These are phyloP conservation scores for Morpho helenor DNA, from an alignment of 2,888 invertebrate genomes.

Conservation along the genomic window DNA sequence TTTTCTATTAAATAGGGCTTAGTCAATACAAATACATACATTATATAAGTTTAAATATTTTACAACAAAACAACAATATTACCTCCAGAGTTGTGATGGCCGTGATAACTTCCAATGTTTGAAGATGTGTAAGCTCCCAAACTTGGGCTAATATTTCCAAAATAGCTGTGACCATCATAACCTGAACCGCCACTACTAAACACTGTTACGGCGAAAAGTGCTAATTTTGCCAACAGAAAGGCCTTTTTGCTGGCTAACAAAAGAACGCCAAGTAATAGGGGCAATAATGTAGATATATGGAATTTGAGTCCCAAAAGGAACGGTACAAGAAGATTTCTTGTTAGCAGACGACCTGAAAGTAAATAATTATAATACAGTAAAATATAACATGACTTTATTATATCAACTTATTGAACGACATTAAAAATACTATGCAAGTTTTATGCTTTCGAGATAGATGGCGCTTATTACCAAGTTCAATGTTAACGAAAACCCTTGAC, in stretches of 20 bases:
- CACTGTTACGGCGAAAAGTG: constrained; percentile 84
- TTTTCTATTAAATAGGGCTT: no score
- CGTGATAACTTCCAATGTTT: constrained; percentile 46
- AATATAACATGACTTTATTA: no score
- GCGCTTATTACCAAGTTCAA: constrained; percentile 47
- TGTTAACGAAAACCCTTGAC: constrained; percentile 34
- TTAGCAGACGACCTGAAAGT: constrained; percentile 84
- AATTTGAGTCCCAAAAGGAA: constrained; percentile 89
- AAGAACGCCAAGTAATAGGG: constrained; percentile 84
- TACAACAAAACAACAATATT: neutral
- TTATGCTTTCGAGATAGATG: constrained; percentile 36
- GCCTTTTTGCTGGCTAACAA: constrained; percentile 88
- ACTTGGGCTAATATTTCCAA: constrained; percentile 45
- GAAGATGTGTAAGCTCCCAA: constrained; percentile 47
- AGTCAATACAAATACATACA: no score
- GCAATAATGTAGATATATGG: constrained; percentile 86
- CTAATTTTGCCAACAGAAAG: constrained; percentile 85
- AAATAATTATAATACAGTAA: neutral
- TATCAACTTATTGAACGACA: neutral
- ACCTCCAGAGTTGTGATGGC: constrained; percentile 56
- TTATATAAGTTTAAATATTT: no score
- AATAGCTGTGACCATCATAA: constrained; percentile 52
- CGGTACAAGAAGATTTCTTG: constrained; percentile 86
- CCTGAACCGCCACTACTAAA: constrained; percentile 79
- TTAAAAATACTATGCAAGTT: constrained; percentile 20